Evolutionary conservation across 2,113 vertebrate species (phyloP).

Genomic region (Elgaria multicarinata): DNA sequence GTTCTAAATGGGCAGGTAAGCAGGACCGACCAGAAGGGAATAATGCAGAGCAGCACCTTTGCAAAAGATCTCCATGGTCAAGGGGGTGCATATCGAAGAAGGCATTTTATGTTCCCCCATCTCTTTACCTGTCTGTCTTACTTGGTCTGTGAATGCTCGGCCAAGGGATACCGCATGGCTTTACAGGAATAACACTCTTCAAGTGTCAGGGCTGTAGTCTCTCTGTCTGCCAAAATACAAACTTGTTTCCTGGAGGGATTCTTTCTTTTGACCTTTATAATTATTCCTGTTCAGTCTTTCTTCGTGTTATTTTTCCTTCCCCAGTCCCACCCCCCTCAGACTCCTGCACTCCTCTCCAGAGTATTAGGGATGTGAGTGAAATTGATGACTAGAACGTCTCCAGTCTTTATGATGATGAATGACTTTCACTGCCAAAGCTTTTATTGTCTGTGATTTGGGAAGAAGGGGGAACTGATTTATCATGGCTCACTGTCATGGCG

Average conservation of each 20-base stretch:
- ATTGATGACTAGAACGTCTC: conserved; percentile 90
- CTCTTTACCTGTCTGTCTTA: neutral
- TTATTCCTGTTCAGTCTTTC: conserved; percentile 76
- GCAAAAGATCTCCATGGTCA: neutral
- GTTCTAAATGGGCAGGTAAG: neutral
- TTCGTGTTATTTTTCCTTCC: conserved; percentile 72
- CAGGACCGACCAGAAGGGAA: neutral
- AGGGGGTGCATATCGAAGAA: neutral
- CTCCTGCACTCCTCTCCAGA: conserved; percentile 74
- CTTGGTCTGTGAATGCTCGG: neutral
- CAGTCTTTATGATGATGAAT: conserved; percentile 98
- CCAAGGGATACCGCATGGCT: rapidly evolving
- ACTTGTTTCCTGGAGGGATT: conserved; percentile 51
- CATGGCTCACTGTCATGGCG: conserved; percentile 88
- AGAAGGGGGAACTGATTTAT: conserved; percentile 92
- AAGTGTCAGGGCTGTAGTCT: neutral
- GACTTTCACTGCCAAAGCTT: conserved; percentile 88
- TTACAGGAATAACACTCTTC: neutral
- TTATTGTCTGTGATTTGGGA: conserved; percentile 90
- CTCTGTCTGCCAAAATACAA: neutral
- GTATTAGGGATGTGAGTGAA: conserved; percentile 89
- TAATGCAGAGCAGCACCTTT: neutral
- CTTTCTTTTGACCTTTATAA: conserved; percentile 78
- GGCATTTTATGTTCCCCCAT: neutral
- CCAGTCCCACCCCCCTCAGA: conserved; percentile 42